A percentile compares a stretch with the other conserved stretches of the same genome.
Conservation (phyloP, 2,113 vertebrate genomes). For the Amblyopsis rosae region DNA sequence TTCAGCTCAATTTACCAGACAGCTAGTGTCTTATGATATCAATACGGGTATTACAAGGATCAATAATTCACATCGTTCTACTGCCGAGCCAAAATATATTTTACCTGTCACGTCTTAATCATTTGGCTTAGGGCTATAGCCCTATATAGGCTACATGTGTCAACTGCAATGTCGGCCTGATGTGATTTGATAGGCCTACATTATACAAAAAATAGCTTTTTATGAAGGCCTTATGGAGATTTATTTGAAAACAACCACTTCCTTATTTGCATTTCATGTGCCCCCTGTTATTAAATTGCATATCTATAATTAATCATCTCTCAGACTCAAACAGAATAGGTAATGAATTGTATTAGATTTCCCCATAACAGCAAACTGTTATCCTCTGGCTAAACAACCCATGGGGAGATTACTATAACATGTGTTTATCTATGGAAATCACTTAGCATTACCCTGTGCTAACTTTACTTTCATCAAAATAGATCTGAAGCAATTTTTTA, state of each 20-base stretch:
- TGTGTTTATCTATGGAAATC: slow-evolving; percentile 13
- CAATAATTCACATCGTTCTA: slow-evolving; percentile 72
- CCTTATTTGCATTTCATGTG: slow-evolving; percentile 10
- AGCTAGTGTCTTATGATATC: slow-evolving; percentile 73
- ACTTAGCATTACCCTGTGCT: slow-evolving; percentile 24
- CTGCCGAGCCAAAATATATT: slow-evolving; percentile 15
- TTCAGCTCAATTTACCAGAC: slow-evolving; percentile 78
- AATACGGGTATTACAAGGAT: slow-evolving; percentile 69
- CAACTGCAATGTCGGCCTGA: too few species aligned
- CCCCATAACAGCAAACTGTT: slow-evolving; percentile 30
- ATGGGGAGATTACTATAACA: too few species aligned
- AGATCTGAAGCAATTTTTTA: neutral
- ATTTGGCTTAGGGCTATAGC: neutral
- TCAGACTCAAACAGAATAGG: slow-evolving; percentile 64
- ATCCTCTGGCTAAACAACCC: slow-evolving; percentile 24
- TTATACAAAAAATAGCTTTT: neutral
- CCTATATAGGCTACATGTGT: neutral
- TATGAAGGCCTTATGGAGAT: too few species aligned
- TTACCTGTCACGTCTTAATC: slow-evolving; percentile 6
- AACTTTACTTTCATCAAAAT: neutral
- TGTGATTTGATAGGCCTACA: neutral
- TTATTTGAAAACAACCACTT: neutral
- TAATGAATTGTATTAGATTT: slow-evolving; percentile 43
- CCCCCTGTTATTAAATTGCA: slow-evolving; percentile 20
- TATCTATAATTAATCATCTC: slow-evolving; percentile 23